Evolutionary conservation across 2,888 invertebrate genomes (phyloP), one percentile per base, ranked within the genome.

Genomic region (Eupithecia vulgata): DNA sequence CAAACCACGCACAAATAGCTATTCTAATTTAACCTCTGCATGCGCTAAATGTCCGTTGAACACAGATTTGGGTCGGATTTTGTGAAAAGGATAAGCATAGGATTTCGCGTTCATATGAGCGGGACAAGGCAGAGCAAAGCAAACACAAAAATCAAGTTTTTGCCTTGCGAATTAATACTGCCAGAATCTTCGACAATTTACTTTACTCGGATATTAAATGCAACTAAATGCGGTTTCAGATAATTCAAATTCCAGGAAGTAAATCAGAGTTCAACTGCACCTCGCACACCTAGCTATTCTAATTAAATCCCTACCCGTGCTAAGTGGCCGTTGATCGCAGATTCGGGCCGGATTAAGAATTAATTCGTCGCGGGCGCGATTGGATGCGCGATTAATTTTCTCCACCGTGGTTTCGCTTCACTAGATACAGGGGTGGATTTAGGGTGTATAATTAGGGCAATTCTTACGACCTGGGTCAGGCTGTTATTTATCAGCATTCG

Each of bases 291-390:
- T 35, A 34, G 62, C 71, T 72, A 70, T 77, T 75, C 79, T 77
- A 81, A 81, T 81, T 80, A 79, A 79, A 74, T 64, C 73, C 70
- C 37, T 35, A 64, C 37, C 30, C n/a, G 78, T 80, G 81, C 81
- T 82, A 83, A 86, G 84, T 85, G 87, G 82, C 80, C 85, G 83
- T 82, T 83, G 84, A 80, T 81, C 82, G 83, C 81, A 81, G 82
- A 88, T 89, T 88, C 84, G 82, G 84, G 81, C 78, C 80, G 85
- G 90, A 90, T 90, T 89, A 89, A 87, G 87, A 88, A 88, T 89
- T 90, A 89, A 90, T 89, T 89, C 86, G 83, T 84, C 81, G 81
- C 80, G 82, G 81, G 81, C 81, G 80, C 82, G 83, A 84, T 85
- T 85, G 85, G 85, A 84, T 83, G 82, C 82, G 80, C 88, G 85